Conservation (phyloP, 1,140 invertebrate species). For the Akabosia matsudoensis region DNA sequence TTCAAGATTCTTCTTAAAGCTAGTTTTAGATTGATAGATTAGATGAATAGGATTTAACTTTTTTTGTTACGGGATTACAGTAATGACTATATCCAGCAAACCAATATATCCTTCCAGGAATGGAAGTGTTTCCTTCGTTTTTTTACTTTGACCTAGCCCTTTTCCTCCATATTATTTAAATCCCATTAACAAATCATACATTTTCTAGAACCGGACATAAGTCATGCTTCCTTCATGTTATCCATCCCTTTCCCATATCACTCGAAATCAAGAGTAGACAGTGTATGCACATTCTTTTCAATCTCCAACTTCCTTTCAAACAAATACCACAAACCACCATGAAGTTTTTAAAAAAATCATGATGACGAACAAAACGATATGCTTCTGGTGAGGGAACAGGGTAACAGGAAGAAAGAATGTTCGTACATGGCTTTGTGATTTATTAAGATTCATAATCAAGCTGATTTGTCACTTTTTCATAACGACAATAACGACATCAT, state of each 20-base stretch:
- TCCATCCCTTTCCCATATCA: neutral
- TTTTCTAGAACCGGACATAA: neutral
- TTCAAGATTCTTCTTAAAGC: neutral
- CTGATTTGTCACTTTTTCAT: conserved; percentile 4
- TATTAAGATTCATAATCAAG: neutral
- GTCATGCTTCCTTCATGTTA: neutral
- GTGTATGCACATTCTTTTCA: no score
- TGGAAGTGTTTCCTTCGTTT: no score
- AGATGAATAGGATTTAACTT: neutral
- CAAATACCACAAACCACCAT: neutral
- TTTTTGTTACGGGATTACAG: neutral
- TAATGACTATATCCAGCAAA: neutral
- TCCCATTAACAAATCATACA: neutral
- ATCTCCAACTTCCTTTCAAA: neutral
- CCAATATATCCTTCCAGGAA: no score
- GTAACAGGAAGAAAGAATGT: neutral
- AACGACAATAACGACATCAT: neutral
- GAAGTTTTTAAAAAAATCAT: neutral
- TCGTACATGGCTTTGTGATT: neutral
- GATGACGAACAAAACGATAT: neutral
- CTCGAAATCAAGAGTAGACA: no score
- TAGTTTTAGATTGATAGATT: neutral
- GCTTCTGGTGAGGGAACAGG: neutral
- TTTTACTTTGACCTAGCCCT: no score
- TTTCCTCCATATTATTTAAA: neutral